Evolutionary conservation across 1,140 invertebrate species (phyloP), one percentile per base, ranked within the genome.

Genomic region (Penaeus chinensis): DNA sequence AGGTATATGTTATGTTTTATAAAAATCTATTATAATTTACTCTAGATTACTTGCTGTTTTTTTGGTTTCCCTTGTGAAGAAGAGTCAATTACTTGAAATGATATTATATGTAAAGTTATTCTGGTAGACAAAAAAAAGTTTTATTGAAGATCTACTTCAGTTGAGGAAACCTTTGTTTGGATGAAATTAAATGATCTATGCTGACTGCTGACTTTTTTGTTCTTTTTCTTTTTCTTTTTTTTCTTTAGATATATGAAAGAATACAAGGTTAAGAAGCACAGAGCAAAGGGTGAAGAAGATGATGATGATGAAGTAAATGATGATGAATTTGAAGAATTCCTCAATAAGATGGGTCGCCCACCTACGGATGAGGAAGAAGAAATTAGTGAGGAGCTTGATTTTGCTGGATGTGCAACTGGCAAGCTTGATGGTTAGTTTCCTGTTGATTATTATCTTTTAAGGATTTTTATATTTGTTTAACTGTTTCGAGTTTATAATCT

Each of bases 301-400:
- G 85, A 89, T 24, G 85, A 89, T 82, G 91, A 91, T 66, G 91
- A 91, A n/a, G 92, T 92, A 13, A 91, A 91, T 66, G 89, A 91
- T 62, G 90, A 89, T 22, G 92, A 90, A 37, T 91, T 92, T 90
- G 90, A 91, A 71, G 90, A 89, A 69, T 90, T 89, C 78, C 89
- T 96, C 88, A 94, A 95, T n/a, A 95, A 97, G 92, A 92, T 97
- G 82, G 89, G 85, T 76, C 89, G 91, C 65, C 85, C 84, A 82
- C 85, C 84, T 82, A 89, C 89, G 20, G 91, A 90, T 22, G 90
- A 89, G 65, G 90, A 90, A 82, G 85, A 89, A 76, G 90, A 91
- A 66, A 37, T 82, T 18, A 77, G 79, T 79, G 84, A 80, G 13
- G 76, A 85, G 3, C 20, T 85, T 24, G 84, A 85, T 54, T 85